A percentile compares a stretch with the other conserved stretches of the same genome.
These are phyloP conservation scores for Philhelius pedissequus DNA, from an alignment of 2,888 invertebrate genomes.

Conservation along the genomic window DNA sequence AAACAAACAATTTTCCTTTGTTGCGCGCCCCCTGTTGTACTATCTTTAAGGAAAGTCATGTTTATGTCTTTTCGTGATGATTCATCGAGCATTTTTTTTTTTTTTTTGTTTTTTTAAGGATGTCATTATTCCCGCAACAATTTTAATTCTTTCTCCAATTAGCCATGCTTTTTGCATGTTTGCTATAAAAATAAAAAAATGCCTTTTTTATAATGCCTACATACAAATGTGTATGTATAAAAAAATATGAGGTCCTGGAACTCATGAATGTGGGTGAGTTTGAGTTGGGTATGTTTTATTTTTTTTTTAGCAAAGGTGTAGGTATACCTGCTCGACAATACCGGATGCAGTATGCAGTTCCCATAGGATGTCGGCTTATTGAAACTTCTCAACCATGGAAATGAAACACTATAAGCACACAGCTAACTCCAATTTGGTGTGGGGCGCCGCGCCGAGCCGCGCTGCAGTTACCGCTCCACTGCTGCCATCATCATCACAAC, in stretches of 20 bases:
- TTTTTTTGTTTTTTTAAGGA: slow-evolving; percentile 6
- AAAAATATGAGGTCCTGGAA: slow-evolving; percentile 12
- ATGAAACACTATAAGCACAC: slow-evolving; percentile 58
- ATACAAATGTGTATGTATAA: background rate
- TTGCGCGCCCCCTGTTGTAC: background rate
- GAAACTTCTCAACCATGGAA: slow-evolving; percentile 63
- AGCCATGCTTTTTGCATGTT: slow-evolving; percentile 43
- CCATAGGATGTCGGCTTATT: slow-evolving; percentile 61
- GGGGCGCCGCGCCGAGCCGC: background rate
- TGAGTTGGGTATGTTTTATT: background rate
- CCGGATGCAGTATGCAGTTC: slow-evolving; percentile 60
- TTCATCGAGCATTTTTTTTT: slow-evolving; percentile 25
- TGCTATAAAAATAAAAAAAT: slow-evolving; percentile 16
- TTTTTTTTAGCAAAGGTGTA: background rate
- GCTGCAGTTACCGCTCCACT: background rate
- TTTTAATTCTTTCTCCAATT: slow-evolving; percentile 49
- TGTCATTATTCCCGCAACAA: slow-evolving; percentile 17
- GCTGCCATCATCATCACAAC: background rate
- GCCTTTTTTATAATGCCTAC: background rate
- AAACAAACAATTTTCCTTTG: slow-evolving; percentile 9
- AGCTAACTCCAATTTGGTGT: slow-evolving; percentile 29
- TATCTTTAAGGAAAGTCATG: slow-evolving; percentile 9
- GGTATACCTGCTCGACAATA: slow-evolving; percentile 50
- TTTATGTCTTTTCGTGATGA: slow-evolving; percentile 21
- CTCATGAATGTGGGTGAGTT: background rate